Evolutionary conservation across 2,113 vertebrate species (phyloP).

Genomic region (Vulpes lagopus): DNA sequence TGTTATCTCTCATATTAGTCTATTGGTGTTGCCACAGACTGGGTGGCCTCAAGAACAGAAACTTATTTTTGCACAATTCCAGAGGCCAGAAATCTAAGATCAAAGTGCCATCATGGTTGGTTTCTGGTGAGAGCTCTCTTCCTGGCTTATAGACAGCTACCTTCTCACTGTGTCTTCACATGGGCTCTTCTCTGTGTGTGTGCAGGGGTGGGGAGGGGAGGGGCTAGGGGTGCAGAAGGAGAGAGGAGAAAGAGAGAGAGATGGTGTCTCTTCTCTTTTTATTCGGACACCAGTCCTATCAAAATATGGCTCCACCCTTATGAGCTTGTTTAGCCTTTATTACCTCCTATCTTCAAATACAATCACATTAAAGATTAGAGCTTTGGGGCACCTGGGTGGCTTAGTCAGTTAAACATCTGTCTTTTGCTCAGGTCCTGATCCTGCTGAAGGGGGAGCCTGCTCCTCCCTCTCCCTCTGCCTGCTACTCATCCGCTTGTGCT

Average conservation of each 20-base stretch:
- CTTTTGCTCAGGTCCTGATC: too few species aligned
- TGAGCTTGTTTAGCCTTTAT: not conserved
- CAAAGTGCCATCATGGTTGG: not conserved
- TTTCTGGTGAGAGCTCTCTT: not conserved
- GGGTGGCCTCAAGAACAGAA: not conserved
- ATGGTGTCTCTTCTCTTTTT: not conserved
- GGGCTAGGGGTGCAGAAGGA: too few species aligned
- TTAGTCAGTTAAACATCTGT: too few species aligned
- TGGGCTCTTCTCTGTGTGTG: not conserved
- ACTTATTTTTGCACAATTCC: not conserved
- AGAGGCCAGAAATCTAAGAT: not conserved
- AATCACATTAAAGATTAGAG: too few species aligned
- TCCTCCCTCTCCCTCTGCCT: too few species aligned
- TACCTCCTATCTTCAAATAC: not conserved
- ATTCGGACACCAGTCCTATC: not conserved
- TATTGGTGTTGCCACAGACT: not conserved
- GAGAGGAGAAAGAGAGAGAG: not conserved
- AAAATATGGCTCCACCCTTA: not conserved
- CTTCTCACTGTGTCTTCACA: not conserved
- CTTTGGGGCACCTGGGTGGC: not conserved
- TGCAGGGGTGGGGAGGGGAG: not conserved
- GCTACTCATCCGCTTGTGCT: too few species aligned
- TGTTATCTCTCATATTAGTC: accelerated
- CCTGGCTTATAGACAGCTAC: not conserved
- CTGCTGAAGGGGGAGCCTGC: too few species aligned